Conservation (phyloP, 2,113 vertebrate genomes). For the Oxyura jamaicensis region DNA sequence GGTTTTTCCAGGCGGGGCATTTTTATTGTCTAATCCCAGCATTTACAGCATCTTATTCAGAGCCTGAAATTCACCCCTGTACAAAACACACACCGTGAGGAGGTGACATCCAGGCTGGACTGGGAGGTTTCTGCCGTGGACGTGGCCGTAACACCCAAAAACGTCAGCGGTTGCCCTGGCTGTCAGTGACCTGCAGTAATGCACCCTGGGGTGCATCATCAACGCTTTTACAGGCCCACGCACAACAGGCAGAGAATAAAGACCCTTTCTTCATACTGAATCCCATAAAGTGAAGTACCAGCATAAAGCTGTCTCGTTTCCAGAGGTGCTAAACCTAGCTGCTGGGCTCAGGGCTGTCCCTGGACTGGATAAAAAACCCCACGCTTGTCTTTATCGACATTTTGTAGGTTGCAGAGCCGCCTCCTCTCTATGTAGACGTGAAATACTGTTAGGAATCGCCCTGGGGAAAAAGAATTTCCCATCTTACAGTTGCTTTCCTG, state of each 20-base stretch:
- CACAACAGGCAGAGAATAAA: background rate
- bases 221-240: background rate
- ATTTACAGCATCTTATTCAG: background rate
- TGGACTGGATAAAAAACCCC: background rate
- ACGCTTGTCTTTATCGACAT: background rate
- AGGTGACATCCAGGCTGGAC: accelerated
- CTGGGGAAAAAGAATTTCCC: background rate
- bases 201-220: accelerated
- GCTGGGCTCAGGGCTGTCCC: background rate
- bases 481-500: background rate
- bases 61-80: background rate
- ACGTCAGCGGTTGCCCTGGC: accelerated
- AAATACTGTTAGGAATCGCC: background rate
- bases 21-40: background rate
- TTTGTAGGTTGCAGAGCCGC: background rate
- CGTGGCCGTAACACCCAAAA: accelerated
- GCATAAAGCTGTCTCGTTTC: accelerated
- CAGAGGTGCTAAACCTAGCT: background rate
- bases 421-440: accelerated
- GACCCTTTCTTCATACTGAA: accelerated
- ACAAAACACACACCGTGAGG: accelerated
- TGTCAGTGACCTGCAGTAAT: background rate
- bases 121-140: accelerated
- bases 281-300: accelerated
- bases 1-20: too few relatives aligned